Evolutionary conservation across 2,113 vertebrate species (phyloP).

Genomic region (Chaetodon auriga): DNA sequence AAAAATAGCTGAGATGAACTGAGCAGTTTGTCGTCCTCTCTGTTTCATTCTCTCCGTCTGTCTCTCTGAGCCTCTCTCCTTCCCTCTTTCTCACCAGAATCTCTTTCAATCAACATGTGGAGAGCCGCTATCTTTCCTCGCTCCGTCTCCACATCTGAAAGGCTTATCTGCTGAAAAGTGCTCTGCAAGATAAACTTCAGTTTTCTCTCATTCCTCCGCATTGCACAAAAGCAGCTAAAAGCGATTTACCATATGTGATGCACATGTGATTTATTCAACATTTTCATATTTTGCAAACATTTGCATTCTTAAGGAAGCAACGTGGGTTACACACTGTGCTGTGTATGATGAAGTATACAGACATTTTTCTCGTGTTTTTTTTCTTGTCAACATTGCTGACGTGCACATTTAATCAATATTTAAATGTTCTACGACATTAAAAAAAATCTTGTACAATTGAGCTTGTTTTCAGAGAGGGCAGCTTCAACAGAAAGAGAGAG

Average conservation of each 20-base stretch:
- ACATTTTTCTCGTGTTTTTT: no score
- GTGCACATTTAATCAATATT: no score
- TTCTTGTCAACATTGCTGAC: no score
- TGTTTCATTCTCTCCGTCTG: constrained; percentile 5
- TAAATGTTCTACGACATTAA: neutral
- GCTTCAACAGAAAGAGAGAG: neutral
- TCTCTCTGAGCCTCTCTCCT: neutral
- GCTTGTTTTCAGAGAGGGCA: neutral
- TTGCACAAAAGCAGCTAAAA: neutral
- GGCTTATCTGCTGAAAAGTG: neutral
- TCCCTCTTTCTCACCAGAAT: neutral
- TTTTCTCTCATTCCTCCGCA: neutral
- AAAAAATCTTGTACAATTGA: neutral
- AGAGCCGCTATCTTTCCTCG: neutral
- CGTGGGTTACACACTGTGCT: no score
- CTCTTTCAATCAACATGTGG: neutral
- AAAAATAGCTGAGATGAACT: constrained; percentile 50
- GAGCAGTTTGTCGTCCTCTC: neutral
- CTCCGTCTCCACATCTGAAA: neutral
- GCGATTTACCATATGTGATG: neutral
- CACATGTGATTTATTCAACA: neutral
- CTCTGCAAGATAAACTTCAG: constrained; percentile 22
- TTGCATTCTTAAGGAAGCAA: neutral
- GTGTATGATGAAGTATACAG: no score
- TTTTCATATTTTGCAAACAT: neutral